Conservation (phyloP, 2,797 vertebrate genomes). For the Sebastes minor region DNA sequence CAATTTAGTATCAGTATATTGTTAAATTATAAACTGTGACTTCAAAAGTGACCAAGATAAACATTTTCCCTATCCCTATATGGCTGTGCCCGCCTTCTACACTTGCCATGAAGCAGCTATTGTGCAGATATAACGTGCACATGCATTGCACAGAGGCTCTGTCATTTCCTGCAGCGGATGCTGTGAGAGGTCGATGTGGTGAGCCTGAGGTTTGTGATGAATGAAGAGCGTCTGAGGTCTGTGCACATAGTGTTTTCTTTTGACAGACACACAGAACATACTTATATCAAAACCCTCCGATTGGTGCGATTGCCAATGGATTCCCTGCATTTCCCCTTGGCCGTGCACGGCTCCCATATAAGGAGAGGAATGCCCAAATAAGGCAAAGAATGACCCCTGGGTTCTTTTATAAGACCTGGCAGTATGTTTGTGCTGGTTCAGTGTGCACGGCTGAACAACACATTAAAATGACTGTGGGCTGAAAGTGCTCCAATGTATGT, state of each 20-base stretch:
- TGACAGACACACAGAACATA: slow-evolving; percentile 32
- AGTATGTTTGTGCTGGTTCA: slow-evolving; percentile 55
- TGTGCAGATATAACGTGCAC: slow-evolving; percentile 16
- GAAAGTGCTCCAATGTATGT: slow-evolving; percentile 29
- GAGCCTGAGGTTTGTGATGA: slow-evolving; percentile 40
- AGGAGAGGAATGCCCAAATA: slow-evolving; percentile 64
- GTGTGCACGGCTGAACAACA: slow-evolving; percentile 35
- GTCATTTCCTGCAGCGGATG: slow-evolving; percentile 54
- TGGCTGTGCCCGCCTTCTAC: background rate
- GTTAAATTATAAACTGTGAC: background rate
- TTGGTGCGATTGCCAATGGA: slow-evolving; percentile 56
- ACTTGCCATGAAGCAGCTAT: background rate
- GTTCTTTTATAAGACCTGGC: slow-evolving; percentile 57
- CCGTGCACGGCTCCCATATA: slow-evolving; percentile 67
- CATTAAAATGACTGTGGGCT: slow-evolving; percentile 38
- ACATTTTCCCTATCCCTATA: background rate
- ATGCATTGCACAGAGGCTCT: slow-evolving; percentile 31
- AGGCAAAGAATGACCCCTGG: slow-evolving; percentile 63
- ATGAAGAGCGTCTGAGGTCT: slow-evolving; percentile 36
- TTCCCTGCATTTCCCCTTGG: slow-evolving; percentile 72
- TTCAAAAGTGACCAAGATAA: background rate
- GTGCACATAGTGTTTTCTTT: slow-evolving; percentile 43
- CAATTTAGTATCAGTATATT: background rate
- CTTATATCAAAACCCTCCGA: slow-evolving; percentile 51
- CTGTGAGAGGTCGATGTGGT: slow-evolving; percentile 18